A percentile compares a stretch with the other conserved stretches of the same genome.
Evolutionary conservation across 2,888 invertebrate genomes (phyloP).

Genomic region (Euproctis similis): DNA sequence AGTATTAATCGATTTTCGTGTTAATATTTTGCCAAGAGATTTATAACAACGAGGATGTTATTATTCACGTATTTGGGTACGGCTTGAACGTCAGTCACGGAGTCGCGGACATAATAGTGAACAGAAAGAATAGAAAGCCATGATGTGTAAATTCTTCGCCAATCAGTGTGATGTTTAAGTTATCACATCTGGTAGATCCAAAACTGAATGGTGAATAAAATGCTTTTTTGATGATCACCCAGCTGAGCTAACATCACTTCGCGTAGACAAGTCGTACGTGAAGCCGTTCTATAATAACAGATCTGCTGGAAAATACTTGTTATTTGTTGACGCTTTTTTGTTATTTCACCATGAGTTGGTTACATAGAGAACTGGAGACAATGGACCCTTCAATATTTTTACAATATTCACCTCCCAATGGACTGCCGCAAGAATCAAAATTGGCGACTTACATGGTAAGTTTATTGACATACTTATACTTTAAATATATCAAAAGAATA

Average conservation of each 20-base stretch:
- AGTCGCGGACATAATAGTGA: conserved; percentile 17
- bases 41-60: conserved; percentile 22
- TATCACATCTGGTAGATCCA: conserved; percentile 7
- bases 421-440: conserved; percentile 89
- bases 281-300: conserved; percentile 7
- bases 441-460: conserved; percentile 88
- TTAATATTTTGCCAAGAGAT: conserved; percentile 11
- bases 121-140: conserved; percentile 19
- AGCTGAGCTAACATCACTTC: conserved; percentile 17
- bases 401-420: conserved; percentile 80
- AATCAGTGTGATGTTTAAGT: conserved; percentile 26
- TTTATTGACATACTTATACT: conserved; percentile 1
- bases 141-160: conserved; percentile 26
- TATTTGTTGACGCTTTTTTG: conserved; percentile 9
- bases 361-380: conserved; percentile 37
- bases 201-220: conserved; percentile 20
- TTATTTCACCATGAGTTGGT: conserved; percentile 22
- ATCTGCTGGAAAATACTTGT: conserved; percentile 9
- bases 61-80: conserved; percentile 22
- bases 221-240: conserved; percentile 27
- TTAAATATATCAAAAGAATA: conserved; percentile 3
- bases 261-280: conserved; percentile 14
- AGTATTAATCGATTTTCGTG: conserved; percentile 16
- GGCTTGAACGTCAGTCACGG: conserved; percentile 30
- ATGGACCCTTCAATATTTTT: conserved; percentile 86